These are phyloP conservation scores for Serilophus lunatus DNA, from an alignment of 2,113 vertebrate genomes.

Conservation along the genomic window DNA sequence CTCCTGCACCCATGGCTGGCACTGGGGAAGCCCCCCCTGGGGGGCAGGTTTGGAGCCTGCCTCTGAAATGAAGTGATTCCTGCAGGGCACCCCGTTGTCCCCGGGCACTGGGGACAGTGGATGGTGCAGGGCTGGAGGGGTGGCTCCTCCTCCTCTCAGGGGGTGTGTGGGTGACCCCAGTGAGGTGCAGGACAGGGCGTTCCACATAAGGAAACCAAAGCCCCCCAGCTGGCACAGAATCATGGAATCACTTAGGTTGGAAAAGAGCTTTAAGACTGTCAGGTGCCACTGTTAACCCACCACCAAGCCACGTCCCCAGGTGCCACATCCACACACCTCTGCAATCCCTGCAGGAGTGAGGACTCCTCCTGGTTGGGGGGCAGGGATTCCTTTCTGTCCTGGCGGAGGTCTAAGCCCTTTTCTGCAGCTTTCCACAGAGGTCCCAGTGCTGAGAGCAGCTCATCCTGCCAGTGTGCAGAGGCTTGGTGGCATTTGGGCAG, in stretches of 20 bases:
- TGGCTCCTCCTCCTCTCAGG: accelerated
- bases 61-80: not conserved
- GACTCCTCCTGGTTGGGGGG: not conserved
- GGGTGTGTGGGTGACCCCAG: not conserved
- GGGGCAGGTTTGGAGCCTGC: not conserved
- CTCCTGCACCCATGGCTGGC: not conserved
- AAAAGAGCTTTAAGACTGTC: not conserved
- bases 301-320: not conserved
- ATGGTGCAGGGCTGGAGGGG: not conserved
- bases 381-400: not conserved
- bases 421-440: not conserved
- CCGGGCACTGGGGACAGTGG: not conserved
- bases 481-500: not conserved
- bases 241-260: not conserved
- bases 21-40: not conserved
- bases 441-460: not conserved
- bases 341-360: not conserved
- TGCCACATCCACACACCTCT: not conserved
- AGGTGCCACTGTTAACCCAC: not conserved
- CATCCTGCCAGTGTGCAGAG: accelerated
- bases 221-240: not conserved
- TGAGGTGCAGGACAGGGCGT: not conserved
- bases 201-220: not conserved
- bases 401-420: too few relatives aligned
- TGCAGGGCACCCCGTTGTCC: accelerated